Conservation (phyloP, 2,797 vertebrate species). For the Halcyon leucocephala region DNA sequence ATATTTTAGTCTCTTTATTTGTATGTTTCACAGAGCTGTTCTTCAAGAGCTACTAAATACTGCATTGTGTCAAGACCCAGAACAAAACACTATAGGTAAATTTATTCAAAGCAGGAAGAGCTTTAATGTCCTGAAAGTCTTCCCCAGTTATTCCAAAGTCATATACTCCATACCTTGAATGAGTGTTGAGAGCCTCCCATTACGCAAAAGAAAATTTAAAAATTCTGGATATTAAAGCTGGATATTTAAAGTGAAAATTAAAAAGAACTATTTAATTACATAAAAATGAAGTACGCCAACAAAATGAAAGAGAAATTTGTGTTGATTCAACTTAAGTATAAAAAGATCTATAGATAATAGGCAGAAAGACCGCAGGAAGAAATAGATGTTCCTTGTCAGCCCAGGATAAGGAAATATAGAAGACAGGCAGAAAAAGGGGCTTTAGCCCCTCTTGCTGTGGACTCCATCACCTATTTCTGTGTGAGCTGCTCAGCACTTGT, state of each 20-base stretch:
- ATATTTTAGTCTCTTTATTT: neutral
- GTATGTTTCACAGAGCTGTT: neutral
- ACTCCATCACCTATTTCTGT: neutral
- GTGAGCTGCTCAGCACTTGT: neutral
- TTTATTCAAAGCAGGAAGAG: neutral
- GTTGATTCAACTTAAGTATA: neutral
- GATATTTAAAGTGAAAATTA: neutral
- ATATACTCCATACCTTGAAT: neutral
- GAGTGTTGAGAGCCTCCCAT: neutral
- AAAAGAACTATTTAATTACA: neutral
- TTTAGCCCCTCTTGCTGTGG: neutral
- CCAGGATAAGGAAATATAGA: neutral
- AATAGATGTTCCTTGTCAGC: neutral
- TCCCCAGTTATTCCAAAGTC: neutral
- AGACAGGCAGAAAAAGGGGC: neutral
- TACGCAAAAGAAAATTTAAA: neutral
- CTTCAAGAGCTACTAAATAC: neutral
- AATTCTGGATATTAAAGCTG: neutral
- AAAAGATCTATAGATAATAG: neutral
- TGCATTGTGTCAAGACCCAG: neutral
- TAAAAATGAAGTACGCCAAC: accelerated
- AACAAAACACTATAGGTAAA: accelerated
- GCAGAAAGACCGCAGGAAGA: neutral
- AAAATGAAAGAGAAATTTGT: neutral
- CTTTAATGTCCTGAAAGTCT: neutral